Conservation (phyloP, 2,797 vertebrate species). For the Sebastes diploproa region DNA sequence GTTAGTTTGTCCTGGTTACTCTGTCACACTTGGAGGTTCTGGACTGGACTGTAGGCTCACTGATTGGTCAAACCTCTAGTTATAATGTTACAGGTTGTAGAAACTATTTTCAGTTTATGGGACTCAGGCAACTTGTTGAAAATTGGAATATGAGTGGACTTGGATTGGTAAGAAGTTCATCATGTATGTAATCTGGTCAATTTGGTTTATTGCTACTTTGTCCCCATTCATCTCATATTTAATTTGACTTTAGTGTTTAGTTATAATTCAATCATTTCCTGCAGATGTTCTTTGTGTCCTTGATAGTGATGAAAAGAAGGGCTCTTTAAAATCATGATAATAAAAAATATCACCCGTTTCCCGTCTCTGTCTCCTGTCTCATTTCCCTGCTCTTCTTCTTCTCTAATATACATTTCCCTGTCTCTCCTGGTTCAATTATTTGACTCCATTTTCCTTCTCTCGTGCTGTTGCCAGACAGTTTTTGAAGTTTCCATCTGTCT, state of each 20-base stretch:
- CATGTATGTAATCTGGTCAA: not conserved
- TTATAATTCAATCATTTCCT: not conserved
- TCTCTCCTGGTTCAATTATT: not conserved
- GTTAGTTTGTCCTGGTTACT: not conserved
- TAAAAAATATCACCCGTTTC: too few species aligned
- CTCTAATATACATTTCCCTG: not conserved
- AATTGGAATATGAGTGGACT: too few species aligned
- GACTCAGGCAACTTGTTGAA: not conserved
- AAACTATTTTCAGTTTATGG: not conserved
- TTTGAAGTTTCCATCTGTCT: constrained; percentile 48
- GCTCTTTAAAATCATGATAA: not conserved
- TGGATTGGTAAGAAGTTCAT: not conserved
- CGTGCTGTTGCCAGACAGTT: constrained; percentile 5
- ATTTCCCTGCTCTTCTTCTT: not conserved
- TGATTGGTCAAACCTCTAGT: not conserved
- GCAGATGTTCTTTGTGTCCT: not conserved
- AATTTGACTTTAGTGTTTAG: not conserved
- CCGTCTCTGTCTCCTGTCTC: too few species aligned
- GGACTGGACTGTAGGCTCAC: not conserved
- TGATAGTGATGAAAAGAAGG: not conserved
- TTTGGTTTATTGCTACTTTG: not conserved
- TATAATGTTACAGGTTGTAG: too few species aligned
- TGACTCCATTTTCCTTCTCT: not conserved
- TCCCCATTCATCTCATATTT: not conserved
- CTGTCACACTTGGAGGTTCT: not conserved